Evolutionary conservation across 2,113 vertebrate genomes (phyloP).

Genomic region (Anseranas semipalmata): DNA sequence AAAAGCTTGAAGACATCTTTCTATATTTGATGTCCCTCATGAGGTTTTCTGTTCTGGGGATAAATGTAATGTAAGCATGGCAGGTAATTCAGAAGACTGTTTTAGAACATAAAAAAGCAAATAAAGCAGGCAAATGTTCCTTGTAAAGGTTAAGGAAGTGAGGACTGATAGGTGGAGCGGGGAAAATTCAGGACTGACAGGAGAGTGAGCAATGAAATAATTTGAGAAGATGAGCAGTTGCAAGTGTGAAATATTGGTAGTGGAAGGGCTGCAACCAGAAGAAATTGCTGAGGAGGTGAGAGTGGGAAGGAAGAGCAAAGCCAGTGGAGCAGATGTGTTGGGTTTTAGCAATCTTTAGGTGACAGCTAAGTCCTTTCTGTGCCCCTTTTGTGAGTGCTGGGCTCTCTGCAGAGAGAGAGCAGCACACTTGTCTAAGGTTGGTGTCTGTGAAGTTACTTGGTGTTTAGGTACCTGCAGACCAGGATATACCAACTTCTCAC

Average conservation of each 20-base stretch:
- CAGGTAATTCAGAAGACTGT: background rate
- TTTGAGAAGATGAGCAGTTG: background rate
- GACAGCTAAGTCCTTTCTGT: background rate
- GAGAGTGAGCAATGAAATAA: background rate
- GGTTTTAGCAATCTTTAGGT: background rate
- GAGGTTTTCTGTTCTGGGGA: background rate
- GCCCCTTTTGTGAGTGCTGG: background rate
- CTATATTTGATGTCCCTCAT: background rate
- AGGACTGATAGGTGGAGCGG: background rate
- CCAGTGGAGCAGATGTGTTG: rapidly evolving
- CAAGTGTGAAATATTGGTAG: background rate
- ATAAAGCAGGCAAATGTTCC: background rate
- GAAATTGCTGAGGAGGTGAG: background rate
- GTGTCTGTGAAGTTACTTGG: background rate
- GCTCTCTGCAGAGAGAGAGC: background rate
- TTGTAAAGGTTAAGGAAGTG: background rate
- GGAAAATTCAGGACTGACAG: background rate
- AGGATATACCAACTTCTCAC: background rate
- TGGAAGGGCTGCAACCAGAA: background rate
- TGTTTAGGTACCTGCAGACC: background rate
- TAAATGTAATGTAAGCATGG: background rate
- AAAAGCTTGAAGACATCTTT: background rate
- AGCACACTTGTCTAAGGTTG: background rate
- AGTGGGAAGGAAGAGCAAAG: background rate
- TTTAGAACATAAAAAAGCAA: background rate